Base-by-base conservation (phyloP, 2,113 vertebrate genomes). In the Synchiropus splendidus region DNA sequence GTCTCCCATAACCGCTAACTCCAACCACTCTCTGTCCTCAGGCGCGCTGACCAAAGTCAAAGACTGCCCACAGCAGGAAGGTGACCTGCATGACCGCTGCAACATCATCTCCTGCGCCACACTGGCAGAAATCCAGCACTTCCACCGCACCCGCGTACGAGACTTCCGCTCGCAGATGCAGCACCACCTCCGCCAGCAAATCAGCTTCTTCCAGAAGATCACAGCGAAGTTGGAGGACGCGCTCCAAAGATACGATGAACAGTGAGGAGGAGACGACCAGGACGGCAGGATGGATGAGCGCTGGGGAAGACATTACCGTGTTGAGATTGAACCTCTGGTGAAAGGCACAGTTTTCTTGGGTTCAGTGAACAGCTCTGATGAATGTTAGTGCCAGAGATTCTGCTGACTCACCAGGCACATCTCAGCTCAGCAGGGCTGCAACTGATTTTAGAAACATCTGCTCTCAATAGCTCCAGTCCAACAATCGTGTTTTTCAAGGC, bases 51-150 rank as follows among this genome's bases (percentile, higher is more conserved):
- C 92, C 68, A 98, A 98, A 85, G 94, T 96, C 39, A 94, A 90
- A 77, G 94, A 98, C 75, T 92, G 89, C 67, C 89, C 87, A 42
- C 85, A 89, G 1, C 88, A 91, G 0, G 87, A 91, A 17, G 89
- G 90, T 35, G 92, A 93, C 30, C 90, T 98, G 63, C 87, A 88
- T 15, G 86, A 95, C 59, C 93, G 93, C 57, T 98, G 94, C 83
- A 98, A 98, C 85, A 94, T 95, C 62, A 97, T 98, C 60, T 97
- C 94, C 56, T 97, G 92, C 32, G 93, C 93, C 12, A 98, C 93
- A 8, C 77, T 98, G 17, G 93, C 95, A 1, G 95, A 98, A 87
- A 94, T 98, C 58, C 93, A 98, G 66, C 91, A 98, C 75, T 98
- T 98, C 79, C 93, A 98, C 81, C 90, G 90, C 72, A 90, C 91